Conservation (phyloP, 1,140 invertebrate genomes). For the Diachasmimorpha longicaudata region DNA sequence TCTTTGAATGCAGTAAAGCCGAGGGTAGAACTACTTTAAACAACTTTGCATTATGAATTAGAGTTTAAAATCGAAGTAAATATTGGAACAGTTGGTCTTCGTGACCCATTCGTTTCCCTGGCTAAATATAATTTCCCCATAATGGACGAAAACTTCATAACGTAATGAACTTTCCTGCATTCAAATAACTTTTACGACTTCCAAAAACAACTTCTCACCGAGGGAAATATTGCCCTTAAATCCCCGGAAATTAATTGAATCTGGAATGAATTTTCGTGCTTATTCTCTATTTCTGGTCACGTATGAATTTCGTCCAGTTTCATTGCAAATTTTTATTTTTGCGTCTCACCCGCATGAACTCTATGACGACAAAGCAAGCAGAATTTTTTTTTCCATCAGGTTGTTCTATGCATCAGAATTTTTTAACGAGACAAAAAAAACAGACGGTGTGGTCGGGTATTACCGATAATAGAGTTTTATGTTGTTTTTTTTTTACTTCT, state of each 20-base stretch:
- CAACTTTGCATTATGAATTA: neutral
- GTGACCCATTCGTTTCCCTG: neutral
- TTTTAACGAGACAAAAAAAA: neutral
- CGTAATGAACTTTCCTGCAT: neutral
- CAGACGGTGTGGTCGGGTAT: neutral
- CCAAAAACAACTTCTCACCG: neutral
- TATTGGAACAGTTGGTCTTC: neutral
- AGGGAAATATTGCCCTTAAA: too few species aligned
- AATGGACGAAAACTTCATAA: neutral
- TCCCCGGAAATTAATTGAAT: neutral
- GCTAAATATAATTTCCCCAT: neutral
- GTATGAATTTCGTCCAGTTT: too few species aligned
- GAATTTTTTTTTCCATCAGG: too few species aligned
- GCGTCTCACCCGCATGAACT: too few species aligned
- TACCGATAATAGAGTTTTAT: constrained; percentile 6
- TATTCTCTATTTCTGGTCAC: too few species aligned
- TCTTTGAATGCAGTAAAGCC: too few species aligned
- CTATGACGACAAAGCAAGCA: too few species aligned
- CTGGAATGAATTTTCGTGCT: neutral
- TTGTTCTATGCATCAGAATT: too few species aligned
- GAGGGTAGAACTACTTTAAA: too few species aligned
- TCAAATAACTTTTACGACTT: neutral
- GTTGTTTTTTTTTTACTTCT: neutral
- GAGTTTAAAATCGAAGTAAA: neutral
- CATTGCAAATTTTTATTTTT: too few species aligned